Evolutionary conservation across 2,888 invertebrate species (phyloP), one percentile per base, ranked within the genome.

Genomic region (Smittia sp.): DNA sequence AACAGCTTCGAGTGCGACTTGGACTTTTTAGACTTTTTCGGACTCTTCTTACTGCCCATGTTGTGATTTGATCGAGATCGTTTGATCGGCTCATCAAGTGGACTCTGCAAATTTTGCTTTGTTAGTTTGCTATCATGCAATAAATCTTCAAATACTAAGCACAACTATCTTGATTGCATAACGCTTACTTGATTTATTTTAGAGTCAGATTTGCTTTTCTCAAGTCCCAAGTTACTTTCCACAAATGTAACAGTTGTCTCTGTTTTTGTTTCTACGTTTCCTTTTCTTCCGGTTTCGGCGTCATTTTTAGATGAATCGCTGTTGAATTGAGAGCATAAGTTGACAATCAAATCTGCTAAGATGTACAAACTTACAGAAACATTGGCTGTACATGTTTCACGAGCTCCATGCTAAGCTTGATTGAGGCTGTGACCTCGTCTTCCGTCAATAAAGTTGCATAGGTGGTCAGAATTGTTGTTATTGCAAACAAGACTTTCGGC

Each of bases 321-420:
- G 11, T 25, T 22, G 39, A 69, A 22, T 46, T n/a, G 1, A 32
- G n/a, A 58, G 22, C 6, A 58, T 58, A 13, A 58, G 32, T 32
- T 32, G 32, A 32, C 46, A 46, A 46, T 32, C 11, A 11, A 13
- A 22, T 65, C 24, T 74, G 39, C 22, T n/a, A n/a, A n/a, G n/a
- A n/a, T n/a, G n/a, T n/a, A 63, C 4, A 68, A 46, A 76, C 78
- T 80, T 77, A 83, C 79, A 84, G 81, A 22, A 86, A 84, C 75
- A 86, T 84, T 0, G 91, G 91, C 79, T 91, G 91, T 13, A 92
- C 90, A 79, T 90, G 88, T 0, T 88, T 87, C 15, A 92, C 83
- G 76, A 93, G 88, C 81, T 90, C 91, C 75, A 87, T 87, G 78
- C 90, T 90, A 1, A 92, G 83, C 75, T 85, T 85, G 9, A 93